These are phyloP conservation scores for Gymnosoma rotundatum DNA, from an alignment of 2,888 invertebrate species.

Conservation along the genomic window DNA sequence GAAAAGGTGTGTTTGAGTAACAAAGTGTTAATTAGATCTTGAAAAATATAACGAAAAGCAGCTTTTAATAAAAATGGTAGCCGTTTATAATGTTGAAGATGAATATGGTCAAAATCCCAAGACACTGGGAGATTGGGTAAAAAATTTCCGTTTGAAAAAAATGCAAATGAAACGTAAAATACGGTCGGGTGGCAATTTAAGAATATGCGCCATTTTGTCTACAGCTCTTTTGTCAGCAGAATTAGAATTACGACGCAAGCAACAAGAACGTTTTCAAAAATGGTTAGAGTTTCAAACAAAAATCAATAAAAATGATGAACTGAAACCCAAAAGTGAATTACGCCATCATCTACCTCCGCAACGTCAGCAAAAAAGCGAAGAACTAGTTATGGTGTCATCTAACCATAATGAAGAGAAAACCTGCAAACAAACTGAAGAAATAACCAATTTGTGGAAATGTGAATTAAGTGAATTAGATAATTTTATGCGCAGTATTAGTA, in stretches of 20 bases:
- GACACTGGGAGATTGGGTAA: slow-evolving; percentile 83
- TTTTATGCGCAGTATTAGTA: slow-evolving; percentile 84
- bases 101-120: slow-evolving; percentile 74
- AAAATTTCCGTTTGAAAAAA: slow-evolving; percentile 84
- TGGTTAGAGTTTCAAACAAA: slow-evolving; percentile 83
- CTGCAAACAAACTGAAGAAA: slow-evolving; percentile 75
- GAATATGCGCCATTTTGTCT: slow-evolving; percentile 84
- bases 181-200: slow-evolving; percentile 83
- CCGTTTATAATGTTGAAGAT: slow-evolving; percentile 64
- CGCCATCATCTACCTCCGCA: slow-evolving; percentile 35
- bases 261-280: slow-evolving; percentile 83
- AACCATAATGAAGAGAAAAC: slow-evolving; percentile 66
- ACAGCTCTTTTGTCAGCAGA: slow-evolving; percentile 84
- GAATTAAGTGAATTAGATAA: slow-evolving; percentile 84
- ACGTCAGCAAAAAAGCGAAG: slow-evolving; percentile 18
- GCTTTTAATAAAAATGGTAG: slow-evolving; percentile 62
- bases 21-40: slow-evolving; percentile 14
- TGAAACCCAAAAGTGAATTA: slow-evolving; percentile 56
- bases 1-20: slow-evolving; percentile 58
- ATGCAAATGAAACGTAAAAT: slow-evolving; percentile 82
- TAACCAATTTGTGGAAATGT: slow-evolving; percentile 81
- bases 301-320: slow-evolving; percentile 72
- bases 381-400: slow-evolving; percentile 37
- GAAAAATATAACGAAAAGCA: slow-evolving; percentile 26
- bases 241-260: slow-evolving; percentile 83